phyloP scores from a whole-genome alignment of 1,140 invertebrate species.

The Oryzaephilus surinamensis region DNA sequence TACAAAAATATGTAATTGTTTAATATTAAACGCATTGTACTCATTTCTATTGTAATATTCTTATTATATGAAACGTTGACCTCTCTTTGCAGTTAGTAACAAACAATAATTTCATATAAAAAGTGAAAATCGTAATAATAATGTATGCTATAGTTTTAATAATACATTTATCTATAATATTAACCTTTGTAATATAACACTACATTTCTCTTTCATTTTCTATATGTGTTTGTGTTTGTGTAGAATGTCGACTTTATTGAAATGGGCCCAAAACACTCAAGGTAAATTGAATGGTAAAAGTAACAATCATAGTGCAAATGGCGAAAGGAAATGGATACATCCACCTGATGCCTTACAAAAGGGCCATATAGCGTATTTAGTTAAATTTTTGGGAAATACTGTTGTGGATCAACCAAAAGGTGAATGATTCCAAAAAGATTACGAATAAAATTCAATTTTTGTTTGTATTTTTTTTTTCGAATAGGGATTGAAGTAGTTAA shows the following conservation, averaged over 20 bases:
- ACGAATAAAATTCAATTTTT: too few species aligned
- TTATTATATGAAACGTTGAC: too few species aligned
- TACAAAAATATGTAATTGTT: too few species aligned
- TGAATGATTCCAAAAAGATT: too few species aligned
- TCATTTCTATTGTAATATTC: too few species aligned
- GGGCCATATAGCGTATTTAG: slow-evolving; percentile 92
- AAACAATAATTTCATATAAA: too few species aligned
- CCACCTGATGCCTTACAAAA: slow-evolving; percentile 84
- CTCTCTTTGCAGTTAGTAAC: too few species aligned
- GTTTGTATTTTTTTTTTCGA: slow-evolving; percentile 14
- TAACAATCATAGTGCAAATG: slow-evolving; percentile 27
- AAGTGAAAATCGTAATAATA: too few species aligned
- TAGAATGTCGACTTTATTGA: slow-evolving; percentile 31
- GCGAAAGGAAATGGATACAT: slow-evolving; percentile 80
- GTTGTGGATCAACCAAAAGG: slow-evolving; percentile 92
- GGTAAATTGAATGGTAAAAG: slow-evolving; percentile 32
- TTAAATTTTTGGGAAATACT: slow-evolving; percentile 93
- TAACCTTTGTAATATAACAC: background rate
- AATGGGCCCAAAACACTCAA: slow-evolving; percentile 37
- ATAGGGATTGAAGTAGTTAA: slow-evolving; percentile 91
- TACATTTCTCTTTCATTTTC: background rate
- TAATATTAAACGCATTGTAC: too few species aligned
- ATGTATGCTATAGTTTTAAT: too few species aligned
- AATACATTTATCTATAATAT: too few species aligned
- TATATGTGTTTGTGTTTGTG: slow-evolving; percentile 8